phyloP scores from a whole-genome alignment of 92 coral and sea anemone species.

The Desmophyllum pertusum region DNA sequence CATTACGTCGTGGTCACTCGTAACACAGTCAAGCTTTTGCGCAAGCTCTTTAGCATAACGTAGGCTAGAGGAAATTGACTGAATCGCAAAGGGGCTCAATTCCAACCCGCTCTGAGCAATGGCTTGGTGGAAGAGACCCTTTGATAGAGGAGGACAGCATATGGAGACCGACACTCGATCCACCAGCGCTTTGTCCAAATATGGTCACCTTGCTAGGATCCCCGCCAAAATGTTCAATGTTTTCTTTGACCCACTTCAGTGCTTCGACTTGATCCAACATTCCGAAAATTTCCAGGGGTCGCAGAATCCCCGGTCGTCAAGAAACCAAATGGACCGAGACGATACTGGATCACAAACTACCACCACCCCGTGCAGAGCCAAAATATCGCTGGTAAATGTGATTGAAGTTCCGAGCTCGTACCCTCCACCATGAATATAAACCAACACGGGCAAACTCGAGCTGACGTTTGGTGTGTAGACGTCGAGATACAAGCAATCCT shows the following conservation, averaged over 20 bases:
- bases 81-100: slow-evolving; percentile 39
- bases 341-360: slow-evolving; percentile 58
- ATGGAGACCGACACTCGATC: too few species aligned
- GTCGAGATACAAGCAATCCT: slow-evolving; percentile 56
- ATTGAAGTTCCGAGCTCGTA: slow-evolving; percentile 51
- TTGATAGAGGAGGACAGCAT: too few species aligned
- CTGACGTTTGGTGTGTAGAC: slow-evolving; percentile 32
- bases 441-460: slow-evolving; percentile 54
- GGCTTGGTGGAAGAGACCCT: slow-evolving; percentile 68
- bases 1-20: slow-evolving; percentile 3
- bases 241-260: not conserved
- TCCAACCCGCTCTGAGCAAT: slow-evolving; percentile 66
- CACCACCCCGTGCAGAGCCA: slow-evolving; percentile 57
- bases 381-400: slow-evolving; percentile 40
- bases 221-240: not conserved
- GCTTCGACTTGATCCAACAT: not conserved
- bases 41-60: slow-evolving; percentile 39
- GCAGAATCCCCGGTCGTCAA: slow-evolving; percentile 58
- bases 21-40: slow-evolving; percentile 29
- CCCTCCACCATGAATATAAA: slow-evolving; percentile 63
- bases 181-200: too few species aligned
- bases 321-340: slow-evolving; percentile 64
- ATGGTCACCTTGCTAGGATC: not conserved
- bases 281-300: slow-evolving; percentile 50
- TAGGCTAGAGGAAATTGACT: slow-evolving; percentile 15